Conservation (phyloP, 2,888 invertebrate genomes). For the Eupeodes latifasciatus region DNA sequence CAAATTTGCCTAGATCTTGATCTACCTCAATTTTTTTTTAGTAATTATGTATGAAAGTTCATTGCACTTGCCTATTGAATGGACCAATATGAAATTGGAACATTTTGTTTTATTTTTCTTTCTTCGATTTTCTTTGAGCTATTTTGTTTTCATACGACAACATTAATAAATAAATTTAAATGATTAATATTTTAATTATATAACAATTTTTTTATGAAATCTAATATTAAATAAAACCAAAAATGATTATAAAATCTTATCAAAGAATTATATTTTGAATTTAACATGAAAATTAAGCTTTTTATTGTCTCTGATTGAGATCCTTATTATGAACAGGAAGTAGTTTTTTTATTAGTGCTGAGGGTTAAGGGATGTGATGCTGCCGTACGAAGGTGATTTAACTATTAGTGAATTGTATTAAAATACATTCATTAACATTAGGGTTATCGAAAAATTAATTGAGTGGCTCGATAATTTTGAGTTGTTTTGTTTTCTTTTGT, state of each 20-base stretch:
- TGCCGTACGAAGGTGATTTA: too few relatives aligned
- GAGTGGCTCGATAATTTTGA: too few relatives aligned
- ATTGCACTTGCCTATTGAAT: too few relatives aligned
- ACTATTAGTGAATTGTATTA: too few relatives aligned
- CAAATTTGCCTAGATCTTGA: too few relatives aligned
- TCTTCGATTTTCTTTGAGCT: neutral
- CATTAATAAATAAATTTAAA: neutral
- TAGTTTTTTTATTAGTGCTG: neutral
- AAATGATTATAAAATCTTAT: too few relatives aligned
- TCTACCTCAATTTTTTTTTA: too few relatives aligned
- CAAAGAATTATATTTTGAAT: neutral
- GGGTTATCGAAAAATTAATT: too few relatives aligned
- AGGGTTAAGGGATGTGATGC: neutral
- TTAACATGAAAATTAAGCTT: neutral
- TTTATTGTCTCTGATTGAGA: neutral
- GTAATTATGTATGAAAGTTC: too few relatives aligned
- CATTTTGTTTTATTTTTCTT: neutral
- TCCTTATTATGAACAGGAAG: neutral
- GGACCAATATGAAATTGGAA: too few relatives aligned
- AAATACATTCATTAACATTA: too few relatives aligned
- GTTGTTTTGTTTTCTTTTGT: neutral
- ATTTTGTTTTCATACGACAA: neutral
- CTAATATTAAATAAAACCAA: neutral
- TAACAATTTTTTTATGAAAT: neutral
- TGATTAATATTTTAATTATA: neutral